These are phyloP conservation scores for Hormaphis cornu DNA, from an alignment of 1,140 invertebrate species.

Conservation along the genomic window DNA sequence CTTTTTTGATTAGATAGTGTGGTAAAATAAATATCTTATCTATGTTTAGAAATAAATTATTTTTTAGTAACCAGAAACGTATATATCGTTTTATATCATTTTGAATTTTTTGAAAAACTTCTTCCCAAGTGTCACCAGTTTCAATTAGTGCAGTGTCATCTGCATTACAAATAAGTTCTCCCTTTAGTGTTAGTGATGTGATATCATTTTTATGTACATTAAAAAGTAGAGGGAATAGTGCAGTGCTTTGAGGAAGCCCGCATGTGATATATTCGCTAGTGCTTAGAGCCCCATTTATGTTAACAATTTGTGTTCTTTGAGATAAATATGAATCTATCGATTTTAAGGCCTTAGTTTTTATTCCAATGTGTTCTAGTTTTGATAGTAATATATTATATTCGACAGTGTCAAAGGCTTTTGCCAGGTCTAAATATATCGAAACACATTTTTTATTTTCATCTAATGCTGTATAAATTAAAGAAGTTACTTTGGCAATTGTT, in stretches of 20 bases:
- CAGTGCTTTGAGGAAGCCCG: not conserved
- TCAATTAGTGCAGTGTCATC: not conserved
- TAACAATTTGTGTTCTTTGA: not conserved
- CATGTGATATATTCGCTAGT: not conserved
- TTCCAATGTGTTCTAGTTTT: not conserved
- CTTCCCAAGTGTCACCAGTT: not conserved
- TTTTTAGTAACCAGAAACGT: not conserved
- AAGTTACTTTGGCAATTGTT: too few species aligned
- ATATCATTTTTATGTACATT: not conserved
- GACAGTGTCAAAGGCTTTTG: not conserved
- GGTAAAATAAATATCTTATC: not conserved
- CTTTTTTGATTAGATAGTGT: not conserved
- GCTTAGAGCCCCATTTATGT: not conserved
- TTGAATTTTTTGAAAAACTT: conserved; percentile 6
- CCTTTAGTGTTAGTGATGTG: not conserved
- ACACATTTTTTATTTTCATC: not conserved
- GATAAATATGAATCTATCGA: not conserved
- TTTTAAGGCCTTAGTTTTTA: not conserved
- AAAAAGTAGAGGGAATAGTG: not conserved
- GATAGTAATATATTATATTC: conserved; percentile 3
- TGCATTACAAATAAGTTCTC: not conserved
- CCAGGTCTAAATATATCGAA: not conserved
- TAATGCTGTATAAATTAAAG: too few species aligned
- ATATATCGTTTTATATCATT: not conserved
- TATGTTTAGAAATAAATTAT: not conserved